These are phyloP conservation scores for Entomobrya proxima DNA, from an alignment of 2,888 invertebrate genomes.

Conservation along the genomic window DNA sequence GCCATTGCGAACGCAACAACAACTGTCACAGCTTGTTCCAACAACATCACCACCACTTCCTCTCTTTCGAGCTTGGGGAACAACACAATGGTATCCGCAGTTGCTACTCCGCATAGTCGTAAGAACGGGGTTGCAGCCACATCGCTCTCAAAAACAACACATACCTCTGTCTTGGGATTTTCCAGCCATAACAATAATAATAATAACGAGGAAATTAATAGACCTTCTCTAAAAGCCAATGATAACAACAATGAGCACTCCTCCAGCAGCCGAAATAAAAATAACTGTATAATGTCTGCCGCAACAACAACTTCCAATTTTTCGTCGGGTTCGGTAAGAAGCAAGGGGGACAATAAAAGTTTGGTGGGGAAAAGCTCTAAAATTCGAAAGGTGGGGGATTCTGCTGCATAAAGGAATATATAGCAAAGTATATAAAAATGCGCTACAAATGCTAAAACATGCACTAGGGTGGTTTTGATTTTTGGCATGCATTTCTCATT, in stretches of 20 bases:
- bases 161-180: constrained; percentile 7
- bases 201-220: background rate
- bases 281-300: background rate
- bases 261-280: constrained; percentile 15
- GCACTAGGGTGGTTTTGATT: too few relatives aligned
- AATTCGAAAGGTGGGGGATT: background rate
- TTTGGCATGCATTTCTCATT: too few relatives aligned
- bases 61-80: background rate
- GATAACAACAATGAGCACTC: constrained; percentile 13
- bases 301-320: background rate
- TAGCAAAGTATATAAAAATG: too few relatives aligned
- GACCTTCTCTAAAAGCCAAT: constrained; percentile 22
- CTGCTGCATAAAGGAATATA: too few relatives aligned
- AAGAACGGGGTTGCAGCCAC: background rate
- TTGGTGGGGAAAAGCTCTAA: background rate
- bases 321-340: background rate
- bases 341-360: background rate
- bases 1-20: constrained; percentile 23
- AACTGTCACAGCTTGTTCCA: constrained; percentile 48
- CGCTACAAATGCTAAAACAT: too few relatives aligned
- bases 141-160: constrained; percentile 41
- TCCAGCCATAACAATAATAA: constrained; percentile 47
- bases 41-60: constrained; percentile 21
- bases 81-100: background rate
- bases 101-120: background rate